Conservation (phyloP, 2,113 vertebrate species). For the Alaudala cheleensis region DNA sequence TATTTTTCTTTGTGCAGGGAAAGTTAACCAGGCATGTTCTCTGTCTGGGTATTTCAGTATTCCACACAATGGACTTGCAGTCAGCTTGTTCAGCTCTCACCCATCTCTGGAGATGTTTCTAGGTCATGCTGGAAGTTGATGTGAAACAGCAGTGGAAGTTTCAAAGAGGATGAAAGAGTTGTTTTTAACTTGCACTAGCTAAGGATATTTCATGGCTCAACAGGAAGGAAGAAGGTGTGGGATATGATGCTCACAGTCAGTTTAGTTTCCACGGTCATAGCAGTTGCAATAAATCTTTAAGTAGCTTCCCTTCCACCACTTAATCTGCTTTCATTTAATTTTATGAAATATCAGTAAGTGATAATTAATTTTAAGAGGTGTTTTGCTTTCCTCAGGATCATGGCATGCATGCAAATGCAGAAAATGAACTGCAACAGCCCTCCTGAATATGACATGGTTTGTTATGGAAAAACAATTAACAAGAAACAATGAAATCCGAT, state of each 20-base stretch:
- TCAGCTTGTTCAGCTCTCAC: background rate
- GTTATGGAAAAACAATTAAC: slow-evolving; percentile 40
- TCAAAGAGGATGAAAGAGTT: background rate
- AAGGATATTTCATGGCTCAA: background rate
- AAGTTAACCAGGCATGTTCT: background rate
- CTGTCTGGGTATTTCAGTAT: background rate
- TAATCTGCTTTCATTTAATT: background rate
- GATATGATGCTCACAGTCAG: background rate
- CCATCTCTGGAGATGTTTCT: background rate
- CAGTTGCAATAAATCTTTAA: background rate
- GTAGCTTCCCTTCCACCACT: background rate
- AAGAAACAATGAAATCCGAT: background rate
- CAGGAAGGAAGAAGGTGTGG: background rate
- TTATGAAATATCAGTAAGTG: background rate
- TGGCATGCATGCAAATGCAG: background rate
- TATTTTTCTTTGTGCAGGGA: background rate
- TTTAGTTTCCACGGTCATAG: background rate
- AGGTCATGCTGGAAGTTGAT: accelerated
- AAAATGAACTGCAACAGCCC: background rate
- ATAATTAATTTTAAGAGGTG: background rate
- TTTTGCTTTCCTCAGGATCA: background rate
- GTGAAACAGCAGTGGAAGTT: background rate
- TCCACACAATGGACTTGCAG: background rate
- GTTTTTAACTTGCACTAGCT: background rate
- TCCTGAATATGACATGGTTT: background rate